A percentile compares a stretch with the other conserved stretches of the same genome.
Evolutionary conservation across 2,113 vertebrate genomes (phyloP).

Genomic region (Grammomys surdaster): DNA sequence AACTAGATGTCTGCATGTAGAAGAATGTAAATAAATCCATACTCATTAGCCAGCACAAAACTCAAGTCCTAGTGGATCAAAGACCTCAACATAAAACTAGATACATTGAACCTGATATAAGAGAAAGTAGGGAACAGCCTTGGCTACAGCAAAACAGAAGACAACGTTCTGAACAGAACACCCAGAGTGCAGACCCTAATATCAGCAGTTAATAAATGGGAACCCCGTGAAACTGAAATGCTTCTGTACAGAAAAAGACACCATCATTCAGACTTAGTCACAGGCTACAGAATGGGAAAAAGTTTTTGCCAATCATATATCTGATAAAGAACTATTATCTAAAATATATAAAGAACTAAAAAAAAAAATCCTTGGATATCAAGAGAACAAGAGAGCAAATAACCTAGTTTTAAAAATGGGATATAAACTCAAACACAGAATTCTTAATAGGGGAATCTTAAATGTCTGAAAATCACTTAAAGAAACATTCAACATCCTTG

Average conservation of each 20-base stretch:
- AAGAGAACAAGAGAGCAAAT: background rate
- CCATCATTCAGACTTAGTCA: background rate
- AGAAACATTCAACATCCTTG: background rate
- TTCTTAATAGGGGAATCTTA: background rate
- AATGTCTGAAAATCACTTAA: background rate
- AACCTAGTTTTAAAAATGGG: background rate
- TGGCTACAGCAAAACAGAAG: no score
- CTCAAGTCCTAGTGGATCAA: background rate
- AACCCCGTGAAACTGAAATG: background rate
- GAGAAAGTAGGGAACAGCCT: background rate
- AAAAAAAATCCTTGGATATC: background rate
- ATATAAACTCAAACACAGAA: background rate
- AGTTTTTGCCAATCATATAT: background rate
- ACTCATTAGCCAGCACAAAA: background rate
- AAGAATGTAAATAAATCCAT: background rate
- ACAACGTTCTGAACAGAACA: background rate
- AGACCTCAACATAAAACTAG: background rate
- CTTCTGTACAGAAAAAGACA: background rate
- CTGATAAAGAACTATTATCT: background rate
- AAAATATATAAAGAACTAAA: background rate
- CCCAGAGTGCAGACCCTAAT: background rate
- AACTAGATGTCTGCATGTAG: background rate
- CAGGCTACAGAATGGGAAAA: background rate
- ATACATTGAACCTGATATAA: background rate
- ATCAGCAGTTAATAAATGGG: background rate